These are phyloP conservation scores for Trachemys scripta DNA, from an alignment of 2,113 vertebrate species.

Conservation along the genomic window DNA sequence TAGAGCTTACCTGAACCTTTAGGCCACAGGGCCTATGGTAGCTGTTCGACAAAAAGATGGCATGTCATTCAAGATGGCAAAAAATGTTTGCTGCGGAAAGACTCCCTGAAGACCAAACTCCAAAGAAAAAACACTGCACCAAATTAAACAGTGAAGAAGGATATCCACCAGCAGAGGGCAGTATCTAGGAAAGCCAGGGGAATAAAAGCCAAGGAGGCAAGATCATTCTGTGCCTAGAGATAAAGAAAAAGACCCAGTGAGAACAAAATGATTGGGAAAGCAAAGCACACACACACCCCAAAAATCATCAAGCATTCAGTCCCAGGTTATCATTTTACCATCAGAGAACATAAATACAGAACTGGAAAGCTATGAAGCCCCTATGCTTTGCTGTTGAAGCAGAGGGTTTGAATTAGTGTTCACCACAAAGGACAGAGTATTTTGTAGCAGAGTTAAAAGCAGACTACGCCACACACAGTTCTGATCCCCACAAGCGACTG, in stretches of 20 bases:
- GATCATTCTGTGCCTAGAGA: constrained; percentile 89
- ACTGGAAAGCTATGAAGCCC: not conserved
- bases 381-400: constrained; percentile 6
- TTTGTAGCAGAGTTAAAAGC: not conserved
- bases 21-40: constrained; percentile 12
- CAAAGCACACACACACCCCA: constrained; percentile 20
- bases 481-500: not conserved
- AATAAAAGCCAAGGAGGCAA: constrained; percentile 90
- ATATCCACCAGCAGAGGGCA: constrained; percentile 91
- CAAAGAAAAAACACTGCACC: constrained; percentile 70
- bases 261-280: constrained; percentile 73
- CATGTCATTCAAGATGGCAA: constrained; percentile 7
- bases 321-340: not conserved
- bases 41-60: constrained; percentile 26
- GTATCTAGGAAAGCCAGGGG: constrained; percentile 91
- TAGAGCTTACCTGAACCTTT: constrained; percentile 50
- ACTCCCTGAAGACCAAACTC: constrained; percentile 5
- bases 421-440: not conserved
- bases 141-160: constrained; percentile 83
- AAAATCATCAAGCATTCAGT: constrained; percentile 23
- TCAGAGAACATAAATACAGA: not conserved
- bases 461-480: not conserved
- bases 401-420: constrained; percentile 7
- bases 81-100: constrained; percentile 43
- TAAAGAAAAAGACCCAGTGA: constrained; percentile 82